Evolutionary conservation across 2,797 vertebrate species (phyloP).

Genomic region (Hozukius guyotensis): DNA sequence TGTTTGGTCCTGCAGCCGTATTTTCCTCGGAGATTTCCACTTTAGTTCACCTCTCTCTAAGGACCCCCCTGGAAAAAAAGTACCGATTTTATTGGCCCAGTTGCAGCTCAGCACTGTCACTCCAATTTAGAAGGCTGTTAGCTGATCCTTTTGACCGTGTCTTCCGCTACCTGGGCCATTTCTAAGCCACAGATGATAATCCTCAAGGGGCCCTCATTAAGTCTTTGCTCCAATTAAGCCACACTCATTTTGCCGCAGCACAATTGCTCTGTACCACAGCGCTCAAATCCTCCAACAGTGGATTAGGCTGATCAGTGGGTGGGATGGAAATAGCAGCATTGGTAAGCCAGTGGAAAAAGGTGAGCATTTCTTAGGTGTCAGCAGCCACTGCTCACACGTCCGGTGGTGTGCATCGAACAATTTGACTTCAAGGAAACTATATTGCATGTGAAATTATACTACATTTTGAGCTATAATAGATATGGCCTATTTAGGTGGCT

Average conservation of each 20-base stretch:
- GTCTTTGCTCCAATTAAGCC: slow-evolving; percentile 79
- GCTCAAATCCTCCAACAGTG: slow-evolving; percentile 75
- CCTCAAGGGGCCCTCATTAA: slow-evolving; percentile 82
- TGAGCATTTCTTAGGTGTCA: slow-evolving; percentile 42
- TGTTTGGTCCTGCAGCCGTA: slow-evolving; percentile 9
- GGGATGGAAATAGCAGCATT: slow-evolving; percentile 63
- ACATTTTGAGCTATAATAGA: background rate
- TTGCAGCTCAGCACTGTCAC: slow-evolving; percentile 35
- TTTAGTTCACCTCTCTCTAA: slow-evolving; percentile 29
- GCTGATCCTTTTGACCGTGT: slow-evolving; percentile 67
- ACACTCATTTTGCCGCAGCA: slow-evolving; percentile 71
- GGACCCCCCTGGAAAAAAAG: background rate
- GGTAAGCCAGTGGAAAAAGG: slow-evolving; percentile 50
- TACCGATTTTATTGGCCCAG: slow-evolving; percentile 3
- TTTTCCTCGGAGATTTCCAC: slow-evolving; percentile 33
- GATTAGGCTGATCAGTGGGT: slow-evolving; percentile 77
- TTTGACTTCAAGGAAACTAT: slow-evolving; percentile 4
- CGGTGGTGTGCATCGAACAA: background rate
- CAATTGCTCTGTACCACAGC: slow-evolving; percentile 57
- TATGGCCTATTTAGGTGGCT: slow-evolving; percentile 24
- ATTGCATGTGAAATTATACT: slow-evolving; percentile 1
- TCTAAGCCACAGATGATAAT: slow-evolving; percentile 76
- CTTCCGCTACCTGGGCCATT: slow-evolving; percentile 75
- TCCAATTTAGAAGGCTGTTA: slow-evolving; percentile 41
- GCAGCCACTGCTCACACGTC: slow-evolving; percentile 9